A percentile compares a stretch with the other conserved stretches of the same genome.
Evolutionary conservation across 2,113 vertebrate species (phyloP).

Genomic region (Patagioenas fasciata): DNA sequence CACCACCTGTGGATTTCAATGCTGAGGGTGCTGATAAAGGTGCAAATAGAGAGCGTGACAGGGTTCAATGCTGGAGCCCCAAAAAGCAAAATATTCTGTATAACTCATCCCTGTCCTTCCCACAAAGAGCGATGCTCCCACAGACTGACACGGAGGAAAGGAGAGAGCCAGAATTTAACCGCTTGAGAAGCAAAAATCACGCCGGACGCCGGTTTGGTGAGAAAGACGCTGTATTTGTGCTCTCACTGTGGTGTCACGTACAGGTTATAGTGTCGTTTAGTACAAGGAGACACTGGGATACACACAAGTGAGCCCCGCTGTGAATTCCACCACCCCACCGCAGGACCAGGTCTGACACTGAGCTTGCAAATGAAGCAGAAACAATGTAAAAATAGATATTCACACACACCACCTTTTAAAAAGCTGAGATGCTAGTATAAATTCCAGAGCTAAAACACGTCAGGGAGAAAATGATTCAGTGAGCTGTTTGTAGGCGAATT

Average conservation of each 20-base stretch:
- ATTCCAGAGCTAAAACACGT: neutral
- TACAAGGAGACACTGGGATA: neutral
- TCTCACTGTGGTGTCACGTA: neutral
- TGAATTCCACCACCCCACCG: neutral
- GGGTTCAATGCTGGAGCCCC: neutral
- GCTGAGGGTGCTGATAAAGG: neutral
- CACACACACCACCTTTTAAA: neutral
- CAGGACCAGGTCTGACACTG: neutral
- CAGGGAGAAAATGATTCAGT: neutral
- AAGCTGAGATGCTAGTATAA: neutral
- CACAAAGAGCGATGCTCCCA: neutral
- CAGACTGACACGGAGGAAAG: neutral
- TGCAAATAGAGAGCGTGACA: rapidly evolving
- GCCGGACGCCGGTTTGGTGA: neutral
- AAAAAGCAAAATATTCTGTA: too few relatives aligned
- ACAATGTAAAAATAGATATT: slow-evolving; percentile 34
- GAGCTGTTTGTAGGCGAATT: neutral
- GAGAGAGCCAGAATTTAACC: rapidly evolving
- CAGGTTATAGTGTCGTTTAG: neutral
- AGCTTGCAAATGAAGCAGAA: slow-evolving; percentile 5
- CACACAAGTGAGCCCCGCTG: neutral
- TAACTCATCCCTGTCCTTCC: neutral
- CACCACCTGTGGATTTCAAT: neutral
- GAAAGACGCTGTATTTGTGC: slow-evolving; percentile 24
- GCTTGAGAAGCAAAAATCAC: rapidly evolving